These are phyloP conservation scores for Danio tinwini DNA, from an alignment of 2,797 vertebrate species.

Conservation along the genomic window DNA sequence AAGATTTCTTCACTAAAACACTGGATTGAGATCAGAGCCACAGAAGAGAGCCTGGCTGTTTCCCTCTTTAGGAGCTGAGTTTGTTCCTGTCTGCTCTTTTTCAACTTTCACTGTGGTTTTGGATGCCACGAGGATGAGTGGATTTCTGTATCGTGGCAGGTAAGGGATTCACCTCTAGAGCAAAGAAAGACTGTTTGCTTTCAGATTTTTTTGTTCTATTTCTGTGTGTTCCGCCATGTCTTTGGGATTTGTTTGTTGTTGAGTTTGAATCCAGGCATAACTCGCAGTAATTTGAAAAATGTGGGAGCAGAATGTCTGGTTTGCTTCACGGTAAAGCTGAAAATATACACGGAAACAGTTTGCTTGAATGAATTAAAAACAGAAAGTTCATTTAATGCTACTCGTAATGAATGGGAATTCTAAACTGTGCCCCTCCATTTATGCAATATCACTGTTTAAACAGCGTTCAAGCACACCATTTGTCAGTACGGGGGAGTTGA, in stretches of 20 bases:
- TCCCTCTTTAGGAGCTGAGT: slow-evolving; percentile 41
- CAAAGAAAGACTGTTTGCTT: not conserved
- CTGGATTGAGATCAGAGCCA: slow-evolving; percentile 52
- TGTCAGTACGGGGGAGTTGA: slow-evolving; percentile 25
- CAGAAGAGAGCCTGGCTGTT: slow-evolving; percentile 30
- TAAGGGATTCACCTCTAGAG: slow-evolving; percentile 63
- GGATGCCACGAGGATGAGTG: slow-evolving; percentile 70
- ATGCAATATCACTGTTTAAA: slow-evolving; percentile 43
- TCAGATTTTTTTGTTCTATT: not conserved
- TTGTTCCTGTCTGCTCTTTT: slow-evolving; percentile 51
- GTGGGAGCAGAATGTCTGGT: slow-evolving; percentile 1
- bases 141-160: slow-evolving; percentile 78
- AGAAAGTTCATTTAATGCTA: slow-evolving; percentile 22
- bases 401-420: not conserved
- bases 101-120: slow-evolving; percentile 45
- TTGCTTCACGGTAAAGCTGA: slow-evolving; percentile 23
- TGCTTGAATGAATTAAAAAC: slow-evolving; percentile 16
- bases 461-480: slow-evolving; percentile 31
- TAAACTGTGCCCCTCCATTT: slow-evolving; percentile 29
- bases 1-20: slow-evolving; percentile 55
- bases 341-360: slow-evolving; percentile 36
- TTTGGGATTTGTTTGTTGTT: slow-evolving; percentile 22
- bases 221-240: not conserved
- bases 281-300: slow-evolving; percentile 16
- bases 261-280: slow-evolving; percentile 35